These are phyloP conservation scores for Fistularia tabacaria DNA, from an alignment of 2,797 vertebrate species.

Conservation along the genomic window DNA sequence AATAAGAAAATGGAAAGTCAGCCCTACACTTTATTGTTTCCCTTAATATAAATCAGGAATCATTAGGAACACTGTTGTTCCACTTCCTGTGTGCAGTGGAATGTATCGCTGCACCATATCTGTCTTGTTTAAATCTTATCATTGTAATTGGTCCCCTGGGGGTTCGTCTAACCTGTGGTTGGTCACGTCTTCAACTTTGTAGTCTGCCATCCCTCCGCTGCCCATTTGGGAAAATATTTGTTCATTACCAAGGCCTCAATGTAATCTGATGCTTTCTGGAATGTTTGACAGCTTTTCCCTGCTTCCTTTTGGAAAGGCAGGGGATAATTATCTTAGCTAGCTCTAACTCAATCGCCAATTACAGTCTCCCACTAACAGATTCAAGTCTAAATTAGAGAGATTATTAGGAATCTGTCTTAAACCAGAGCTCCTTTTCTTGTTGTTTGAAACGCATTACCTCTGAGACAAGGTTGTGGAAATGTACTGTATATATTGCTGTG, in stretches of 20 bases:
- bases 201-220: constrained; percentile 12
- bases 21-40: constrained; percentile 13
- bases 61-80: constrained; percentile 53
- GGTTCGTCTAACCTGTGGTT: constrained; percentile 54
- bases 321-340: constrained; percentile 50
- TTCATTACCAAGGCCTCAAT: constrained; percentile 43
- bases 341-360: constrained; percentile 34
- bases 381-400: not conserved
- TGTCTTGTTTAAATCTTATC: constrained; percentile 60
- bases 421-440: not conserved
- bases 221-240: constrained; percentile 45
- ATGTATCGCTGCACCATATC: constrained; percentile 46
- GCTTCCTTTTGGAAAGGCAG: constrained; percentile 44
- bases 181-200: constrained; percentile 59
- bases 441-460: constrained; percentile 9
- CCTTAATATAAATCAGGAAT: constrained; percentile 21
- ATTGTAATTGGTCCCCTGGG: constrained; percentile 58
- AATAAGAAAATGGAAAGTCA: not conserved
- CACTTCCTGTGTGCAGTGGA: constrained; percentile 48
- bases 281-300: constrained; percentile 55
- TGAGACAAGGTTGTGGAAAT: constrained; percentile 30
- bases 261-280: constrained; percentile 64
- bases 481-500: constrained; percentile 29
- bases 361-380: constrained; percentile 28
- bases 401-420: constrained; percentile 13